These are phyloP conservation scores for Xanthorhoe spadicearia DNA, from an alignment of 2,888 invertebrate genomes.

Conservation along the genomic window DNA sequence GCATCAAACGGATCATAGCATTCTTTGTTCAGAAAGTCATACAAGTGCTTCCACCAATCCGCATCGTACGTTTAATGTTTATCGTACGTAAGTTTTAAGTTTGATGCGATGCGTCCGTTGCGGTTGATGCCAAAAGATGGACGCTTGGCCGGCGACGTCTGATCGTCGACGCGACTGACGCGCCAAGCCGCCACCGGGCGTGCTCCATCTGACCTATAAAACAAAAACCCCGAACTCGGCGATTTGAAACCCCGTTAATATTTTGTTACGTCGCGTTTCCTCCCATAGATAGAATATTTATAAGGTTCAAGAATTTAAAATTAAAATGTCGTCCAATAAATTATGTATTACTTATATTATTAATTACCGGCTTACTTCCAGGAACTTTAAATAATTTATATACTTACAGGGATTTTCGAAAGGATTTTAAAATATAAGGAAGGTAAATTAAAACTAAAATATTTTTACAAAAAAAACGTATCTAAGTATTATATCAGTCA, in stretches of 20 bases:
- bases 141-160: too few species aligned
- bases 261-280: constrained; percentile 63
- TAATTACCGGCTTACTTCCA: constrained; percentile 62
- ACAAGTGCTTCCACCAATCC: too few species aligned
- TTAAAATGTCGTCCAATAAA: constrained; percentile 72
- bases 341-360: constrained; percentile 58
- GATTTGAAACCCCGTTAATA: constrained; percentile 64
- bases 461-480: too few species aligned
- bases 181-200: constrained; percentile 32
- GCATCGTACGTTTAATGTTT: too few species aligned
- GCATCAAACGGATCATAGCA: too few species aligned
- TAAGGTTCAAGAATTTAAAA: constrained; percentile 67
- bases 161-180: constrained; percentile 41
- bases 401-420: constrained; percentile 52
- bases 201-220: constrained; percentile 71
- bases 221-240: constrained; percentile 48
- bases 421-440: constrained; percentile 50
- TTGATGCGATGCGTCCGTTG: too few species aligned
- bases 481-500: too few species aligned
- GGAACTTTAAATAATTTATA: constrained; percentile 72
- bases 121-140: too few species aligned
- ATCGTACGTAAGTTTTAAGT: too few species aligned
- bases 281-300: constrained; percentile 72
- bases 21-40: too few species aligned
- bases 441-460: background rate